Evolutionary conservation across 2,113 vertebrate genomes (phyloP), one percentile per base, ranked within the genome.

Genomic region (Chascanopsetta lugubris): DNA sequence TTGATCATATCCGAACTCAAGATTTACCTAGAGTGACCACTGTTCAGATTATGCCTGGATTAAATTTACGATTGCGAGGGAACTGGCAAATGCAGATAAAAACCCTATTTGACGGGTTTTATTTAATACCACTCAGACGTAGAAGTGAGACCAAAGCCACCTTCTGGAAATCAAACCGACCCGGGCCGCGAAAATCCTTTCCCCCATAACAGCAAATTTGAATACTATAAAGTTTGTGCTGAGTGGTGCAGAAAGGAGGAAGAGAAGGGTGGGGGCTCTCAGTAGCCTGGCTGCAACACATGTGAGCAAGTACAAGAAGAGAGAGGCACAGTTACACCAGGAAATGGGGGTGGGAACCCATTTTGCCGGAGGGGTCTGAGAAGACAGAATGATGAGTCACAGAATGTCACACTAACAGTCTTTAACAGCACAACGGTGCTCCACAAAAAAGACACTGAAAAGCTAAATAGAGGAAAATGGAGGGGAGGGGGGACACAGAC

Each of bases 321-420:
- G 67, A 84, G 77, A 89, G 79, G 81, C 83, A 79, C 79, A 82
- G 72, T 85, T 87, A 82, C 72, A 86, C 87, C 87, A 88, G 87
- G 88, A 91, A 91, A 89, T 85, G 83, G 89, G 87, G 82, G 80
- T 88, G 88, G 86, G 87, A 89, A 77, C 86, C 89, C 82, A 89
- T 90, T 90, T 87, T 88, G 84, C 89, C 75, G 40, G 75, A 87
- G 87, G 88, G 88, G 82, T 87, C 87, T 75, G 72, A 82, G 75
- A 87, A 88, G 84, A 89, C 78, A 84, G 82, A 91, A 85, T 90
- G 89, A 91, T 88, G 89, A 91, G 89, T 90, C 89, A 89, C 88
- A 86, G 60, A 86, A 91, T 87, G 87, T 87, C 86, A 88, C 81
- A 77, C 70, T 77, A 77, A 82, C 76, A 70, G 80, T 75, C 83